These are phyloP conservation scores for Nannospalax galili DNA, from an alignment of 2,113 vertebrate genomes.

Conservation along the genomic window DNA sequence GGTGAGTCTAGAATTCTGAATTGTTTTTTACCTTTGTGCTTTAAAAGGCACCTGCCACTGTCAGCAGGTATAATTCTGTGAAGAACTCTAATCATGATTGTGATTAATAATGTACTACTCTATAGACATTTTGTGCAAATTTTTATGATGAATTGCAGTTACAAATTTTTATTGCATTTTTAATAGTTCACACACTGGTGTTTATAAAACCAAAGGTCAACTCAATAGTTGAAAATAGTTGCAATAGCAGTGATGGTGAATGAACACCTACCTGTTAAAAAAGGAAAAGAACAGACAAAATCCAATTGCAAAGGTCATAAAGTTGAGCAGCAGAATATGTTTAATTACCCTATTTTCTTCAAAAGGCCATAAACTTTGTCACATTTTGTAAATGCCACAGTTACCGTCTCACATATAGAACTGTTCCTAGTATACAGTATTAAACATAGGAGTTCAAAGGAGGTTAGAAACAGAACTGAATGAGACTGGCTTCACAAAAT, in stretches of 20 bases:
- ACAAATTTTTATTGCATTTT: slow-evolving; percentile 80
- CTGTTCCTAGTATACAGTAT: slow-evolving; percentile 22
- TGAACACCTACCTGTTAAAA: slow-evolving; percentile 63
- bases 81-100: slow-evolving; percentile 18
- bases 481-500: not conserved
- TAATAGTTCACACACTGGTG: slow-evolving; percentile 77
- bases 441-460: slow-evolving; percentile 42
- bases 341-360: slow-evolving; percentile 65
- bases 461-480: not conserved
- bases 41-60: not conserved
- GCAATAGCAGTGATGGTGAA: slow-evolving; percentile 51
- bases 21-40: not conserved
- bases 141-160: slow-evolving; percentile 72
- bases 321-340: slow-evolving; percentile 62
- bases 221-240: slow-evolving; percentile 81
- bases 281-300: slow-evolving; percentile 56
- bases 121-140: slow-evolving; percentile 55
- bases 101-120: slow-evolving; percentile 70
- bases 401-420: slow-evolving; percentile 19
- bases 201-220: slow-evolving; percentile 83
- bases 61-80: not conserved
- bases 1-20: not conserved
- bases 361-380: slow-evolving; percentile 74
- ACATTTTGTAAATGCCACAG: slow-evolving; percentile 60
- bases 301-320: slow-evolving; percentile 76